phyloP scores from a whole-genome alignment of 2,797 vertebrate species.

The Catamblyrhynchus diadema region DNA sequence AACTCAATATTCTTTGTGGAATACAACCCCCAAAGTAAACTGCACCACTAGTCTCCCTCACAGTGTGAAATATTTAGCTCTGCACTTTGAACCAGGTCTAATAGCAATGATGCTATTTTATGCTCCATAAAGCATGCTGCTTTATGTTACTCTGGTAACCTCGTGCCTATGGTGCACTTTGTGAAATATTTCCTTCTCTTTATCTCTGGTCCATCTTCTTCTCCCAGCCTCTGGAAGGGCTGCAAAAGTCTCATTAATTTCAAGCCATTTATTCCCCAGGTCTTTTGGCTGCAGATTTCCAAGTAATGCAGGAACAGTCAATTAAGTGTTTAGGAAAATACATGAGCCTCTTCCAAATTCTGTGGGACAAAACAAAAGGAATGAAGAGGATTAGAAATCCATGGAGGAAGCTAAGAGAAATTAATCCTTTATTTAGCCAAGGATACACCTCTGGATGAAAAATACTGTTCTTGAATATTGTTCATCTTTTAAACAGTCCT shows the following conservation, averaged over 20 bases:
- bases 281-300: not conserved
- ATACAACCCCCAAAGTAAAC: not conserved
- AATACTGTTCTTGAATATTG: not conserved
- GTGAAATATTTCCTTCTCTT: not conserved
- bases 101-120: not conserved
- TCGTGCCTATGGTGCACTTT: not conserved
- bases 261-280: not conserved
- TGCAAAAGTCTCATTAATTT: not conserved
- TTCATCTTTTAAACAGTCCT: not conserved
- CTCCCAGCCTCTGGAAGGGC: not conserved
- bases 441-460: not conserved
- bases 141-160: not conserved
- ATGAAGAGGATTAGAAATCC: not conserved
- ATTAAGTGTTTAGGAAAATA: not conserved
- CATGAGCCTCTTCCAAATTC: not conserved
- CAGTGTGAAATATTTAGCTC: not conserved
- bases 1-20: not conserved
- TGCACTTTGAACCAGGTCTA: not conserved
- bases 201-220: not conserved
- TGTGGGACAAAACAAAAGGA: not conserved
- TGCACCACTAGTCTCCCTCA: not conserved
- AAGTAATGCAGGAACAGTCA: not conserved
- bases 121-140: not conserved
- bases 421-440: not conserved
- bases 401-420: not conserved